Base-by-base conservation (phyloP, 2,113 vertebrate genomes). In the Entomyzon cyanotis region DNA sequence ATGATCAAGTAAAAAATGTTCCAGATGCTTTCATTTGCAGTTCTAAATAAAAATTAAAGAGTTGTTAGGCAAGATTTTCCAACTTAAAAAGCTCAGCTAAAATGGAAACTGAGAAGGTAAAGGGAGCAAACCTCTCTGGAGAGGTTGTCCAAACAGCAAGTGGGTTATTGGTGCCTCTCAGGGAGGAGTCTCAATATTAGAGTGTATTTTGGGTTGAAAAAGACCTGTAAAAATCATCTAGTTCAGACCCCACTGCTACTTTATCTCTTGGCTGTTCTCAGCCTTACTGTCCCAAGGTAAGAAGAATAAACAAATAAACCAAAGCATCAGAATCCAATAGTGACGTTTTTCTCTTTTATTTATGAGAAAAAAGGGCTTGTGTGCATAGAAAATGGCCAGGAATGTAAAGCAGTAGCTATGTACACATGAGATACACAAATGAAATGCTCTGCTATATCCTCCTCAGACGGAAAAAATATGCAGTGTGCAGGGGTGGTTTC, bases 351-450 rank as follows among this genome's bases (percentile, higher is more conserved):
- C 37, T 37, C 37, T 42, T 18, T 25, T 9, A n/a, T 50, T 47
- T n/a, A 31, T 5, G 44, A 21, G 9, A 3, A 5, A 46, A 31
- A 35, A 18, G 5, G 49, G 21, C 4, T 42, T 24, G 16, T 85
- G 21, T 42, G 17, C 16, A 31, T 30, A 21, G 44, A 11, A 58
- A 44, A 44, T 18, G 37, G 11, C 5, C 35, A 59, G 49, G 58
- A 55, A 39, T 39, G 33, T 10, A 18, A 30, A 47, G 14, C 25
- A 37, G 5, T 21, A 27, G 44, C 2, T 10, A 50, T 7, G 8
- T 13, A 58, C 0, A 2, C 20, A 11, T 35, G 44, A 42, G 21
- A 35, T n/a, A n/a, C n/a, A n/a, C n/a, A n/a, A n/a, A n/a, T n/a
- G n/a, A n/a, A n/a, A n/a, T n/a, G n/a, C n/a, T n/a, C n/a, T n/a